phyloP scores from a whole-genome alignment of 37 sponge, comb jelly and placozoan genomes.

The Halichondria panicea region DNA sequence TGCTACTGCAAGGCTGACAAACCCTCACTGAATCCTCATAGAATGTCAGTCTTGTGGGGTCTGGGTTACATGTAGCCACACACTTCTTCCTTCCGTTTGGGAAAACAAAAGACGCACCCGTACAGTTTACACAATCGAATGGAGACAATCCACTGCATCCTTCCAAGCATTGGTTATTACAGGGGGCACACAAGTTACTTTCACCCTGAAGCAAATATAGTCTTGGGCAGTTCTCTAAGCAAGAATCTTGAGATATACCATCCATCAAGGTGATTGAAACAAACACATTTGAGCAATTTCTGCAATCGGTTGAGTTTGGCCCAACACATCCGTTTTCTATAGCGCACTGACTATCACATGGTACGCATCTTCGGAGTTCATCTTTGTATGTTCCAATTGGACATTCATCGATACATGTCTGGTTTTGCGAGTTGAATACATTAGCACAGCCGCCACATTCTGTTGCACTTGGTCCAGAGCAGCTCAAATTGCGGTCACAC shows the following conservation, averaged over 20 bases:
- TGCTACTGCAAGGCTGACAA: constrained; percentile 48
- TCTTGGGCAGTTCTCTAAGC: constrained; percentile 44
- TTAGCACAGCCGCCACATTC: constrained; percentile 46
- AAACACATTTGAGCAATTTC: constrained; percentile 37
- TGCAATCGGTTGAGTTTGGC: constrained; percentile 50
- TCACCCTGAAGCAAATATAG: constrained; percentile 11
- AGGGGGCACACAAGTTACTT: constrained; percentile 33
- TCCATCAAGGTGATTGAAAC: background rate
- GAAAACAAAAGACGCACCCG: constrained; percentile 1
- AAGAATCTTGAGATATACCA: background rate
- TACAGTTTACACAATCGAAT: constrained; percentile 51
- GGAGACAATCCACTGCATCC: constrained; percentile 57
- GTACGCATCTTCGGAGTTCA: constrained; percentile 31
- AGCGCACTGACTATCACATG: constrained; percentile 54
- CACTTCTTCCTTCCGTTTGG: constrained; percentile 30
- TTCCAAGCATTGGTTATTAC: constrained; percentile 22
- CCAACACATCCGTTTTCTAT: constrained; percentile 47
- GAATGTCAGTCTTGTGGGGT: background rate
- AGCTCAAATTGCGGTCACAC: constrained; percentile 47
- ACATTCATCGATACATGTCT: constrained; percentile 36
- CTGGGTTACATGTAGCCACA: constrained; percentile 29
- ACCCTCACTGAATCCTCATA: constrained; percentile 25
- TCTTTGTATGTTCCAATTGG: constrained; percentile 16
- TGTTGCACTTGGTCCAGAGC: constrained; percentile 48
- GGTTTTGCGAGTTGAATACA: background rate